These are phyloP conservation scores for Entelurus aequoreus DNA, from an alignment of 2,113 vertebrate genomes.

Conservation along the genomic window DNA sequence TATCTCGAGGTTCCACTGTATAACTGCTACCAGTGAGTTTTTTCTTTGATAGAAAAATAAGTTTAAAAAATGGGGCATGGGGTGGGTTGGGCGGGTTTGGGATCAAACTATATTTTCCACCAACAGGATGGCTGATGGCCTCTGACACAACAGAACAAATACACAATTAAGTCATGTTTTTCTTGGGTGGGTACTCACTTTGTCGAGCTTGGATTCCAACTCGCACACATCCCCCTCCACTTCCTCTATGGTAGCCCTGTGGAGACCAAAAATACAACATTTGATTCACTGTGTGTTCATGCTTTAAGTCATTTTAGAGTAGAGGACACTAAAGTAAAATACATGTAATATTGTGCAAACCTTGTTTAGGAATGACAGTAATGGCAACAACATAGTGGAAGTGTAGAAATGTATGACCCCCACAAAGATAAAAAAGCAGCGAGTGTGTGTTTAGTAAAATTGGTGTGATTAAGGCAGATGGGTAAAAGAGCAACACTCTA, in stretches of 20 bases:
- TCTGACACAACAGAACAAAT: conserved; percentile 27
- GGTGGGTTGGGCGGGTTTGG: too few relatives aligned
- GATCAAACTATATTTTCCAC: neutral
- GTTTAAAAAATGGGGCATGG: too few relatives aligned
- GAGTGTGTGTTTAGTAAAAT: neutral
- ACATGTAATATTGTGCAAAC: too few relatives aligned
- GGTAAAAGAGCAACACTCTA: conserved; percentile 26
- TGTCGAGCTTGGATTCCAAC: conserved; percentile 97
- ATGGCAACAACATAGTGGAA: too few relatives aligned
- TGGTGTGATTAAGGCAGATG: neutral
- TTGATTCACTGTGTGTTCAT: neutral
- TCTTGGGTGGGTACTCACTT: conserved; percentile 76
- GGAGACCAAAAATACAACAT: conserved; percentile 17
- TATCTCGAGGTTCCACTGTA: too few relatives aligned
- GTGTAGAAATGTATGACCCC: neutral
- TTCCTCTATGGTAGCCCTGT: conserved; percentile 94
- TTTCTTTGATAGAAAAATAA: too few relatives aligned
- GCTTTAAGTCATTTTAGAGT: too few relatives aligned
- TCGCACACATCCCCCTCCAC: conserved; percentile 96
- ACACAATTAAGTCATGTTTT: conserved; percentile 47
- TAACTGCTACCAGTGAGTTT: too few relatives aligned
- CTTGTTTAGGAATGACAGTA: too few relatives aligned
- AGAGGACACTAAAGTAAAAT: too few relatives aligned
- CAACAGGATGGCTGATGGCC: neutral
- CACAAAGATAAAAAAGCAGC: neutral